Percentiles rank a stretch among this genome's conserved stretches.
Conservation (phyloP, 2,113 vertebrate genomes). For the Aptenodytes patagonicus region DNA sequence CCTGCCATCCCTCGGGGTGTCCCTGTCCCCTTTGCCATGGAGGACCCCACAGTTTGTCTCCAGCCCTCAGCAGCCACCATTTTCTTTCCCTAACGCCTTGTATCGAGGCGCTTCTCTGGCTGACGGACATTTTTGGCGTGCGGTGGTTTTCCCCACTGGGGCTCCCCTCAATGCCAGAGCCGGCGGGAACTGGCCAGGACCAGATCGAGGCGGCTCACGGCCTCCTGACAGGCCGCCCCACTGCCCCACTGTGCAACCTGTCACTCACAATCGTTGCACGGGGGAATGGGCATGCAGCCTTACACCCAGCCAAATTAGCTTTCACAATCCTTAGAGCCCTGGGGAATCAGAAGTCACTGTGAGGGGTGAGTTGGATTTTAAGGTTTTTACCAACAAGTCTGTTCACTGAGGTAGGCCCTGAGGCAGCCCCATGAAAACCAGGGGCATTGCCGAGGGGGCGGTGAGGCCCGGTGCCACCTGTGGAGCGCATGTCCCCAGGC, state of each 20-base stretch:
- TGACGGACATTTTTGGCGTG: rapidly evolving
- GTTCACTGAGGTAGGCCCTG: background rate
- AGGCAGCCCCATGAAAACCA: background rate
- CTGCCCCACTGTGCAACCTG: rapidly evolving
- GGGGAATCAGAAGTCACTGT: background rate
- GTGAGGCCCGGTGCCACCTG: background rate
- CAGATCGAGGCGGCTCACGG: rapidly evolving
- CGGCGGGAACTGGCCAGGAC: rapidly evolving
- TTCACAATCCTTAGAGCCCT: background rate
- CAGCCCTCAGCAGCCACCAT: background rate
- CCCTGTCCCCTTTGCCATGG: background rate
- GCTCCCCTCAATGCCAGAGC: rapidly evolving
- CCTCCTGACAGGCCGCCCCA: background rate
- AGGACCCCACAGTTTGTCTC: background rate
- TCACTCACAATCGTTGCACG: rapidly evolving
- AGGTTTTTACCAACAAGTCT: background rate
- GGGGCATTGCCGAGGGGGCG: rapidly evolving
- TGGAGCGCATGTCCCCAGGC: rapidly evolving
- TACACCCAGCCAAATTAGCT: background rate
- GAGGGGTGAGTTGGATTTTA: background rate
- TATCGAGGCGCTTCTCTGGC: background rate
- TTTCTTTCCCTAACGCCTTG: background rate
- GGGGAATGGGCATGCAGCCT: background rate
- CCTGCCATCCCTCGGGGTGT: rapidly evolving
- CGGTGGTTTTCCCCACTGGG: background rate